These are phyloP conservation scores for Sardinella longiceps DNA, from an alignment of 2,797 vertebrate species.

Conservation along the genomic window DNA sequence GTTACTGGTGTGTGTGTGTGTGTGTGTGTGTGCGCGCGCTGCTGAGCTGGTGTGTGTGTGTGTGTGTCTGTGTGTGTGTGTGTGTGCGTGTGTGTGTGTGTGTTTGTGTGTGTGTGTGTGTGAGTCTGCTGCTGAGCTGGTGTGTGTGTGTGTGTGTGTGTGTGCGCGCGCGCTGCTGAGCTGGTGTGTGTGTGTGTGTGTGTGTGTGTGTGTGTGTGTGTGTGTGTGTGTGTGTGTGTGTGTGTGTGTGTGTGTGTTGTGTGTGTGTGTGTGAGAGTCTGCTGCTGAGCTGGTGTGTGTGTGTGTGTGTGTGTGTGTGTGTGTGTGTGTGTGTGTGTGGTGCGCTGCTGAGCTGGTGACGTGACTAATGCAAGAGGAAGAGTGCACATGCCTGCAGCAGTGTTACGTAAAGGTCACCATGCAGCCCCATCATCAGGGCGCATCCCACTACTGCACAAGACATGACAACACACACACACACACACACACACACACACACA, in stretches of 20 bases:
- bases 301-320: neutral
- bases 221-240: neutral
- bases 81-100: too few relatives aligned
- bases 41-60: too few relatives aligned
- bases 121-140: too few relatives aligned
- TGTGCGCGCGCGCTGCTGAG: too few relatives aligned
- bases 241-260: neutral
- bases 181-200: neutral
- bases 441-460: neutral
- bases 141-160: too few relatives aligned
- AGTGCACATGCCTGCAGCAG: slow-evolving; percentile 49
- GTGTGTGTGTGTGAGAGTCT: neutral
- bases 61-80: too few relatives aligned
- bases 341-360: slow-evolving; percentile 36
- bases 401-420: slow-evolving; percentile 41
- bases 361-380: slow-evolving; percentile 57
- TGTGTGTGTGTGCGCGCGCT: too few relatives aligned
- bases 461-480: neutral
- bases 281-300: neutral
- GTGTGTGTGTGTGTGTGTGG: neutral
- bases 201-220: neutral
- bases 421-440: neutral
- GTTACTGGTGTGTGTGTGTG: too few relatives aligned
- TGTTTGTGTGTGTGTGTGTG: too few relatives aligned
- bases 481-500: neutral